Evolutionary conservation across 2,888 invertebrate species (phyloP), one percentile per base, ranked within the genome.

Genomic region (Noctua janthe): DNA sequence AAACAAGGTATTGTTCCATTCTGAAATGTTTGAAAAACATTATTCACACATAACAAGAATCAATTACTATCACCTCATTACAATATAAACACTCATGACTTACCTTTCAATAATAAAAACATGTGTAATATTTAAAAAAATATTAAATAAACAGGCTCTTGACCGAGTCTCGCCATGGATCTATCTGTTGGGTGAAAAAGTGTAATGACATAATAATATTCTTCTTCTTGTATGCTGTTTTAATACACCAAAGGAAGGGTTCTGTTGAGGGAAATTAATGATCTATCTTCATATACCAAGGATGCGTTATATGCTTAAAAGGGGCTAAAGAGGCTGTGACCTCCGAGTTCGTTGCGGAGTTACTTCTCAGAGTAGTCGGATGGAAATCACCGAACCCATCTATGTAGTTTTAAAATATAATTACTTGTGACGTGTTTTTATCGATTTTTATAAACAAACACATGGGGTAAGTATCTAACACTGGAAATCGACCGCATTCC

Each of bases 1-100:
- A 62, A 76, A 64, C 67, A 87, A 17, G 29, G 35, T 71, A 86
- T 76, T 76, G 67, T 76, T 59, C 11, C 51, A n/a, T 20, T 15
- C 8, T 23, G 35, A 29, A 47, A 59, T 56, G 67, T 83, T 83
- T 70, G 23, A 8, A 59, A 47, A 69, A 69, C 69, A 69, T 1
- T n/a, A 15, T 23, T 70, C 51, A 6, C 43, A 59, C 35, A 8
- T n/a, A 20, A 66, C 64, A 20, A 49, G 64, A 70, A 64, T 43
- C n/a, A 29, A 17, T 47, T 39, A 62, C 23, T 76, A 39, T 66
- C 13, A 39, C 8, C 39, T 23, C 1, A 20, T n/a, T 47, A n/a
- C 17, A 51, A 59, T 76, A 59, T 76, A 51, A 49, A 78, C 15
- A 69, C 49, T 39, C 17, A 20, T 66, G 7, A 64, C 17, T 35